Evolutionary conservation across 2,113 vertebrate species (phyloP).

Genomic region (Poeciliopsis retropinna): DNA sequence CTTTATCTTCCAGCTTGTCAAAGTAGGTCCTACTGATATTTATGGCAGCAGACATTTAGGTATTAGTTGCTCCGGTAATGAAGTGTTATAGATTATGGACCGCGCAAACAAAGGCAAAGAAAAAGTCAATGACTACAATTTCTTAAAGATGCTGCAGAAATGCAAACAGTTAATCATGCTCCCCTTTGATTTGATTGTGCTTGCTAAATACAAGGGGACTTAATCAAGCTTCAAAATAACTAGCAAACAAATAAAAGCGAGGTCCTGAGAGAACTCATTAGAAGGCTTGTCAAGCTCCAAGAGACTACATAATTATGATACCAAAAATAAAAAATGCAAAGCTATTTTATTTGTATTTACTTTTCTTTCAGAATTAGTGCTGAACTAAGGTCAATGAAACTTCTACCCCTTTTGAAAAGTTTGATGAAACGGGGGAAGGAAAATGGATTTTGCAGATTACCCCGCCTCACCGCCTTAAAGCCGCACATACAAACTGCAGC

Average conservation of each 20-base stretch:
- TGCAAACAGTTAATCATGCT: constrained; percentile 74
- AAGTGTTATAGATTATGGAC: no score
- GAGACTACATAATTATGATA: constrained; percentile 85
- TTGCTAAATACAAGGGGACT: constrained; percentile 83
- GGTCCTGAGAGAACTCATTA: constrained; percentile 87
- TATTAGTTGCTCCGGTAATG: no score
- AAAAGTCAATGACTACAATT: constrained; percentile 34
- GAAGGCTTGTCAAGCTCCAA: constrained; percentile 84
- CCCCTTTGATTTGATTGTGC: constrained; percentile 82
- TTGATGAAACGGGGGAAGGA: constrained; percentile 62
- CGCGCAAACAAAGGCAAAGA: not conserved
- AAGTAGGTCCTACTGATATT: no score
- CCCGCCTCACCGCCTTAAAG: not conserved
- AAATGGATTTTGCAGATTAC: not conserved
- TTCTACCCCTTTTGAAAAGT: constrained; percentile 82
- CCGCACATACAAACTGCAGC: constrained; percentile 35
- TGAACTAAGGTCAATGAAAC: constrained; percentile 86
- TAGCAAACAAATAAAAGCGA: constrained; percentile 83
- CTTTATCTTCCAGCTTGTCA: no score
- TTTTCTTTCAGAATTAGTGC: constrained; percentile 79
- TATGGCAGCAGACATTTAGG: no score
- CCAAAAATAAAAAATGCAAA: constrained; percentile 85
- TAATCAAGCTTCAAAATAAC: constrained; percentile 87
- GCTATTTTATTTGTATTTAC: constrained; percentile 80
- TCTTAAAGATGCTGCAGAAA: constrained; percentile 67